Evolutionary conservation across 2,888 invertebrate species (phyloP).

Genomic region (Ethmia dodecea): DNA sequence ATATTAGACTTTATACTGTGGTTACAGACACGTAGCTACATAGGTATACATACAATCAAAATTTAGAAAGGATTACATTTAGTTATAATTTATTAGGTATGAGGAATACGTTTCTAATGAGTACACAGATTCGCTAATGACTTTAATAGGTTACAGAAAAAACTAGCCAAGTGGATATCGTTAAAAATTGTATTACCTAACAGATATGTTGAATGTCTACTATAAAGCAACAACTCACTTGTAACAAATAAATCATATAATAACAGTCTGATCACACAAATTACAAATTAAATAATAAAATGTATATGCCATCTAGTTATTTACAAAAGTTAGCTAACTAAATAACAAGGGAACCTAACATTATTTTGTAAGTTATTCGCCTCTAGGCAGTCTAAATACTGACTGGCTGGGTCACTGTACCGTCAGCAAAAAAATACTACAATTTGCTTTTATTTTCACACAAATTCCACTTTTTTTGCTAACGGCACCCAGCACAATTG

Average conservation of each 20-base stretch:
- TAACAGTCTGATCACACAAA: conserved; percentile 76
- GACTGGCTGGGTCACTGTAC: conserved; percentile 46
- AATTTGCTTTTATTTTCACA: background rate
- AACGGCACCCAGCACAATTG: conserved; percentile 1
- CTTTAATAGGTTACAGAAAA: conserved; percentile 23
- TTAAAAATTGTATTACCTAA: conserved; percentile 50
- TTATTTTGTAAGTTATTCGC: conserved; percentile 61
- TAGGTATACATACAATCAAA: conserved; percentile 42
- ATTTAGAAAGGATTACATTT: conserved; percentile 32
- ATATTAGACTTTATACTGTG: conserved; percentile 44
- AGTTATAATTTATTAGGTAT: conserved; percentile 26
- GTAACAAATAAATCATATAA: conserved; percentile 74
- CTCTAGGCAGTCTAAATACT: conserved; percentile 64
- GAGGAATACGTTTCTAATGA: conserved; percentile 42
- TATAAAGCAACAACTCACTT: conserved; percentile 71
- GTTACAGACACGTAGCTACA: conserved; percentile 65
- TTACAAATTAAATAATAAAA: conserved; percentile 75
- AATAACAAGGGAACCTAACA: conserved; percentile 72
- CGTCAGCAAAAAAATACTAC: background rate
- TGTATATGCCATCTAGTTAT: conserved; percentile 72
- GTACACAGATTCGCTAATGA: conserved; percentile 35
- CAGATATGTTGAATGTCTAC: conserved; percentile 66
- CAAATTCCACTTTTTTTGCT: background rate
- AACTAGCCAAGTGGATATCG: conserved; percentile 42
- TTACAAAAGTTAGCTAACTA: conserved; percentile 77